Conservation (phyloP, 2,888 invertebrate species). For the Amphimallon solstitiale region DNA sequence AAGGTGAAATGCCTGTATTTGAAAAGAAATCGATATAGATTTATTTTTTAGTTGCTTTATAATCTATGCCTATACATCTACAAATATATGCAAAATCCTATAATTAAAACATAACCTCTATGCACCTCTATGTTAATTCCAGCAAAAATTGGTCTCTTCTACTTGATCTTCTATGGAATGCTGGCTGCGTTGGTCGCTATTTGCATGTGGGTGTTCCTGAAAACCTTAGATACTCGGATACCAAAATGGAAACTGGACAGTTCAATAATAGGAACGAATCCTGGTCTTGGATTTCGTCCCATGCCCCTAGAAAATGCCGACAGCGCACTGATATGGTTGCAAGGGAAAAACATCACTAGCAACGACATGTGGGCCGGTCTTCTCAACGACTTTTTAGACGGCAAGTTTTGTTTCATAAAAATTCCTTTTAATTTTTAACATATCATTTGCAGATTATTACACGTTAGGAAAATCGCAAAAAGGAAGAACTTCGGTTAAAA, state of each 20-base stretch:
- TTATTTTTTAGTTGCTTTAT: no score
- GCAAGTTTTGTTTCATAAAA: constrained; percentile 65
- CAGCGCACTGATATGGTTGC: constrained; percentile 96
- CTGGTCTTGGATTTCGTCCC: constrained; percentile 95
- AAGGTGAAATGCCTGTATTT: no score
- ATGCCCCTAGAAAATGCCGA: constrained; percentile 88
- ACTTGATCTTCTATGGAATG: constrained; percentile 91
- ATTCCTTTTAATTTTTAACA: background rate
- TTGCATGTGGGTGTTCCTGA: constrained; percentile 94
- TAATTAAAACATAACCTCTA: no score
- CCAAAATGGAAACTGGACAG: constrained; percentile 89
- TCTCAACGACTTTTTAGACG: constrained; percentile 78
- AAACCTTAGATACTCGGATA: constrained; percentile 86
- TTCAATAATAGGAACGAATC: constrained; percentile 94
- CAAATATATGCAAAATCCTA: no score
- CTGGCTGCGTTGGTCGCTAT: constrained; percentile 92
- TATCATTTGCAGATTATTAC: constrained; percentile 57
- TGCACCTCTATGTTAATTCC: constrained; percentile 61
- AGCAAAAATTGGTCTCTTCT: constrained; percentile 96
- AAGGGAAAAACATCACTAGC: constrained; percentile 80
- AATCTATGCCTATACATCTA: no score
- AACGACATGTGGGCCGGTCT: constrained; percentile 83
- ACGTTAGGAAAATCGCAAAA: constrained; percentile 61
- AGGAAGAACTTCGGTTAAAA: constrained; percentile 59
- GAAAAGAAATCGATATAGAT: no score